Evolutionary conservation across 2,113 vertebrate genomes (phyloP).

Genomic region (Andinoacara biseriatus): DNA sequence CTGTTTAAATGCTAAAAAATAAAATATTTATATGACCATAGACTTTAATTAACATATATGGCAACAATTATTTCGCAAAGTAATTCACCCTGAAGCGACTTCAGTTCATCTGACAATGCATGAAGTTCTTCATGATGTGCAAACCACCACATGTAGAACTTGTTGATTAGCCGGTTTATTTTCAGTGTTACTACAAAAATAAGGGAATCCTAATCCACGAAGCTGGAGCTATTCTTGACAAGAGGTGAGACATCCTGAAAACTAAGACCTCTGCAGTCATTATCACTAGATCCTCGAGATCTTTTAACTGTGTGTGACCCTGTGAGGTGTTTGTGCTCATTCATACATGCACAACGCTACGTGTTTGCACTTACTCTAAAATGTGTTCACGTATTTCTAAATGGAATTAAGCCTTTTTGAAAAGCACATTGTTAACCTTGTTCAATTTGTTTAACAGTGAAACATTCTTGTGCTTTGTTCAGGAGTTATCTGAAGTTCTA

Average conservation of each 20-base stretch:
- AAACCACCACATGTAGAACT: neutral
- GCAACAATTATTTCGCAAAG: neutral
- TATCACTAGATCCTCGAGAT: neutral
- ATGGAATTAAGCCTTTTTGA: neutral
- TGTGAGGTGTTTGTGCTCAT: neutral
- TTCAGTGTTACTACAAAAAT: neutral
- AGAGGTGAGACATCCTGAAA: neutral
- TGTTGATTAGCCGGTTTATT: neutral
- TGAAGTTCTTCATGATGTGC: neutral
- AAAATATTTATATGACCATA: neutral
- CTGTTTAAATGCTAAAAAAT: neutral
- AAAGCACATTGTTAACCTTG: neutral
- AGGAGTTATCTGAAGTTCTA: neutral
- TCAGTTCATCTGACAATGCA: neutral
- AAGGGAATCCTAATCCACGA: neutral
- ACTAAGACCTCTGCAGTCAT: neutral
- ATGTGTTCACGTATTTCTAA: slow-evolving; percentile 3
- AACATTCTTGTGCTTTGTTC: neutral
- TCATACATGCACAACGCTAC: neutral
- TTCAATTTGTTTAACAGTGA: neutral
- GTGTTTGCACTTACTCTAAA: slow-evolving; percentile 12
- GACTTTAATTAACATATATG: neutral
- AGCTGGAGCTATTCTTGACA: neutral
- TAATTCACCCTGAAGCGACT: neutral
- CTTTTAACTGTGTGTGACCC: neutral